Evolutionary conservation across 2,113 vertebrate genomes (phyloP).

Genomic region (Macrotis lagotis): DNA sequence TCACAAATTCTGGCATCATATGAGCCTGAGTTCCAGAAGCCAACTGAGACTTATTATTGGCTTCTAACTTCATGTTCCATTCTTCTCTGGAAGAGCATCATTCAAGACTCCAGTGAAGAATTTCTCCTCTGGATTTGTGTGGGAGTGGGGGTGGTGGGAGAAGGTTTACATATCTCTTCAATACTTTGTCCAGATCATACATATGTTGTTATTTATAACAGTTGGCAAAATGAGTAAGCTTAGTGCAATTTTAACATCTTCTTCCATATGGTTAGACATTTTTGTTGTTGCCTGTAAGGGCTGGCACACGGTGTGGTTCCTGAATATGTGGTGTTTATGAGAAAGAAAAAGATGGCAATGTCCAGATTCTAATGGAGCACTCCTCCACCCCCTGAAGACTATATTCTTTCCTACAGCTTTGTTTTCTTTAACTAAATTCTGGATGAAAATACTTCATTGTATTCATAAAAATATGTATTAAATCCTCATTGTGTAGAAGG

Average conservation of each 20-base stretch:
- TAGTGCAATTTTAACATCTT: conserved; percentile 25
- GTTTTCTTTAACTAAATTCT: conserved; percentile 40
- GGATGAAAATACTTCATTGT: neutral
- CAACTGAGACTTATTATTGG: neutral
- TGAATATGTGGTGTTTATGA: neutral
- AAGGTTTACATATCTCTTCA: neutral
- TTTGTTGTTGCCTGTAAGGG: conserved; percentile 39
- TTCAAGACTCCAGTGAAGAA: neutral
- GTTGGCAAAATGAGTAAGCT: conserved; percentile 38
- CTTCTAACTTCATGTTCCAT: neutral
- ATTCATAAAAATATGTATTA: neutral
- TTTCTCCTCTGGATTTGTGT: neutral
- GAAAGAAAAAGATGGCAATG: neutral
- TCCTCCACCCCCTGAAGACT: neutral
- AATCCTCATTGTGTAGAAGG: conserved; percentile 10
- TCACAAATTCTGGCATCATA: neutral
- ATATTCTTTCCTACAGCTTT: neutral
- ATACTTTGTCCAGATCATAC: neutral
- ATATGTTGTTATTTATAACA: conserved; percentile 55
- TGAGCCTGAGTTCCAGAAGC: neutral
- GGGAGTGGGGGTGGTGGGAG: too few species aligned
- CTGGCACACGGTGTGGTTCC: neutral
- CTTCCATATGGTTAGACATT: conserved; percentile 3
- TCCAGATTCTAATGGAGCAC: neutral
- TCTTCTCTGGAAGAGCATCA: neutral